phyloP scores from a whole-genome alignment of 2,888 invertebrate species.

The Dione vanillae region DNA sequence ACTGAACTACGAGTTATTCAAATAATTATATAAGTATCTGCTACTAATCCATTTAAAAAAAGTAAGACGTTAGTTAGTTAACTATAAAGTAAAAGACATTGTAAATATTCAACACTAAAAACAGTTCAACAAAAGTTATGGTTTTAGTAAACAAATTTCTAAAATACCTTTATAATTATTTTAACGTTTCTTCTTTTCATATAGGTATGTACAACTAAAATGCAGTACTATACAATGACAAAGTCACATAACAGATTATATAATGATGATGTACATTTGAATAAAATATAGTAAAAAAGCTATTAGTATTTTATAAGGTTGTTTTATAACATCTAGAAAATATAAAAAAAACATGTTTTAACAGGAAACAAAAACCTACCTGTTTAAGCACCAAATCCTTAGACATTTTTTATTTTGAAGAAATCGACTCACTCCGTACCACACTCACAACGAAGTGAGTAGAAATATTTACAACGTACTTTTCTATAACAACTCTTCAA shows the following conservation, averaged over 20 bases:
- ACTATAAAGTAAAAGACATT: neutral
- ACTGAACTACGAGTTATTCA: no score
- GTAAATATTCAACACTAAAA: neutral
- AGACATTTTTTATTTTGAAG: constrained; percentile 57
- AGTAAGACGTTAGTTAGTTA: no score
- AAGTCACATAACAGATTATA: neutral
- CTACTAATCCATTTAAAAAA: no score
- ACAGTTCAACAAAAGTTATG: neutral
- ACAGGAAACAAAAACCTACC: constrained; percentile 55
- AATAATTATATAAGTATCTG: no score
- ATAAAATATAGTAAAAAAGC: neutral
- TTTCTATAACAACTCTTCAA: constrained; percentile 67
- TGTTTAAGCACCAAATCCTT: constrained; percentile 61
- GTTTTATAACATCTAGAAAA: neutral
- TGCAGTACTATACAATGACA: neutral
- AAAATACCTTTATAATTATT: neutral
- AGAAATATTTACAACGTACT: constrained; percentile 58
- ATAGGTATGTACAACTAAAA: neutral
- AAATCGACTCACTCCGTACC: constrained; percentile 52
- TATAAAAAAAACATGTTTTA: neutral
- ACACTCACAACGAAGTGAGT: constrained; percentile 61
- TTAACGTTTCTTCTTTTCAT: neutral
- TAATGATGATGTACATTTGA: constrained; percentile 1
- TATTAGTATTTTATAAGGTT: neutral
- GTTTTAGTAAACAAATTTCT: neutral